phyloP scores from a whole-genome alignment of 2,797 vertebrate genomes.

The Eremophila alpestris region DNA sequence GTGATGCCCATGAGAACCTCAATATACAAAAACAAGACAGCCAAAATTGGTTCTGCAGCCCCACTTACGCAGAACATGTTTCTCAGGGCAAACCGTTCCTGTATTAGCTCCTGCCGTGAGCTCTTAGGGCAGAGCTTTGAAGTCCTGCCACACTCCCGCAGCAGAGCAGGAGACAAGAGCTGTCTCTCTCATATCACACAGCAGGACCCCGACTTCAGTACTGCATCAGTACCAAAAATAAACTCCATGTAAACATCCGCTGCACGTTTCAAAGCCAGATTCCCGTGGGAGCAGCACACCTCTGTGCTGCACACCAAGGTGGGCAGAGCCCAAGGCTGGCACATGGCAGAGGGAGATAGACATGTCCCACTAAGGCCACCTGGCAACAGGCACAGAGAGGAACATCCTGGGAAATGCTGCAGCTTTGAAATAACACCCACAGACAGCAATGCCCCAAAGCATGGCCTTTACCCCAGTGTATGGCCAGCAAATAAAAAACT shows the following conservation, averaged over 20 bases:
- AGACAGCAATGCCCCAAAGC: neutral
- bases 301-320: neutral
- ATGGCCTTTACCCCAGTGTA: neutral
- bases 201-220: neutral
- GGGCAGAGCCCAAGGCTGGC: neutral
- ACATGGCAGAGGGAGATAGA: neutral
- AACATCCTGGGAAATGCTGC: neutral
- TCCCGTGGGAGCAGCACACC: neutral
- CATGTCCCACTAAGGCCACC: neutral
- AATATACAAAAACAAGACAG: neutral
- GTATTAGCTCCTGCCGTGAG: neutral
- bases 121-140: neutral
- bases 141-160: fast-evolving
- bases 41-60: neutral
- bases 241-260: neutral
- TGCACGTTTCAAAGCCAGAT: neutral
- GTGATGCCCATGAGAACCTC: neutral
- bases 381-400: neutral
- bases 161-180: neutral
- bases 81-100: neutral
- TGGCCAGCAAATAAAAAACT: neutral
- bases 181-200: neutral
- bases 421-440: neutral
- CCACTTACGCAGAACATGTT: neutral
- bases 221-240: neutral